Evolutionary conservation across 2,113 vertebrate genomes (phyloP), one percentile per base, ranked within the genome.

Genomic region (Pica pica): DNA sequence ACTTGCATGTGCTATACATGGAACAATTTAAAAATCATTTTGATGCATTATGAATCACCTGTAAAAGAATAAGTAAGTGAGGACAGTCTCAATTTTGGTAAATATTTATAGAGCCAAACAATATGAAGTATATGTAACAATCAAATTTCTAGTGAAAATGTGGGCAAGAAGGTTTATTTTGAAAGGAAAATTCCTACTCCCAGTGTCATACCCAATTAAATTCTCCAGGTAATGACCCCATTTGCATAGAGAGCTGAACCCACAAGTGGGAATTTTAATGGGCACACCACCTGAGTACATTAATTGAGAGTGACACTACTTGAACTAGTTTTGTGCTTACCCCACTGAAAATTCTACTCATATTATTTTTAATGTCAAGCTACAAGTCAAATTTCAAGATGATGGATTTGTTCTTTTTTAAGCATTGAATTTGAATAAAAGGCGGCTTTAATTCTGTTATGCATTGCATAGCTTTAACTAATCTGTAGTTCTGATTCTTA

Each of bases 261-360:
- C 98, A 98, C 97, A 98, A 98, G 98, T 98, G 98, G 98, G 98
- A 97, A 98, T 98, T 98, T 99, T 99, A 99, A 99, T 98, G 98
- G 98, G 98, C 98, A 98, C 98, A 98, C 98, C 98, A 99, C 98
- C 98, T 98, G 98, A 98, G 97, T 98, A 98, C 98, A 98, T 98
- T 99, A 98, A 99, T 99, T 98, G 98, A 99, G 99, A 99, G 98
- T 98, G 99, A 99, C 99, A 98, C 98, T 97, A 98, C 97, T 98
- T 98, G 98, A 99, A 99, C 98, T 98, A 98, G 97, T 98, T 98
- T 98, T 98, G 97, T 97, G 97, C 98, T 98, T 98, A 98, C 98
- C 98, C 97, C 97, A 98, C 98, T 98, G 98, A 99, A 99, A 98
- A 98, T 98, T 98, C 97, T 93, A 96, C 98, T 99, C 98, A 97